Evolutionary conservation across 2,113 vertebrate genomes (phyloP).

Genomic region (Sinosuthora webbiana): DNA sequence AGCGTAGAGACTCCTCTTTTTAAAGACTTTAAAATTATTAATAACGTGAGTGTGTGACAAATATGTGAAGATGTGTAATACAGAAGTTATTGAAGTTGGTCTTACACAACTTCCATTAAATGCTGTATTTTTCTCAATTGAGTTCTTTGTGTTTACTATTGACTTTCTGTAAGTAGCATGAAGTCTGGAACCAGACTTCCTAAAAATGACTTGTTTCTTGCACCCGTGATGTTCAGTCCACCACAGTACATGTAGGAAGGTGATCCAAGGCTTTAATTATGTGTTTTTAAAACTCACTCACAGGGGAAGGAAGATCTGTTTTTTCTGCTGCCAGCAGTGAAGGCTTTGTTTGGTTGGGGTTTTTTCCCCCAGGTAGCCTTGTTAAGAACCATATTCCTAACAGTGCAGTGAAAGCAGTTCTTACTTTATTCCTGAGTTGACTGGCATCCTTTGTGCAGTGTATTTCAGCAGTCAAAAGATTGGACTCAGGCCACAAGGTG

Average conservation of each 20-base stretch:
- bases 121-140: not conserved
- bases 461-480: not conserved
- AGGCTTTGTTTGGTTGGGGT: not conserved
- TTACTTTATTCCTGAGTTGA: not conserved
- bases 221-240: not conserved
- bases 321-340: not conserved
- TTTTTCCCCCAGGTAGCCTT: not conserved
- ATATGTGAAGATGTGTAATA: not conserved
- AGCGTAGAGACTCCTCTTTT: not conserved
- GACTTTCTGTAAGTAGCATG: not conserved
- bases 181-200: not conserved
- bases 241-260: not conserved
- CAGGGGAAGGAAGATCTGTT: fast-evolving
- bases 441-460: not conserved
- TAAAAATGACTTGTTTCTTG: not conserved
- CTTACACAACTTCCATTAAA: not conserved
- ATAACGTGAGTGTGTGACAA: not conserved
- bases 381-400: not conserved
- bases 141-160: not conserved
- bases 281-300: not conserved
- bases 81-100: not conserved
- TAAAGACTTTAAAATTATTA: not conserved
- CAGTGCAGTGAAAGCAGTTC: not conserved
- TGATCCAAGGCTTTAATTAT: not conserved
- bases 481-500: not conserved